A percentile compares a stretch with the other conserved stretches of the same genome.
These are phyloP conservation scores for Melipona bicolor DNA, from an alignment of 2,888 invertebrate species.

Conservation along the genomic window DNA sequence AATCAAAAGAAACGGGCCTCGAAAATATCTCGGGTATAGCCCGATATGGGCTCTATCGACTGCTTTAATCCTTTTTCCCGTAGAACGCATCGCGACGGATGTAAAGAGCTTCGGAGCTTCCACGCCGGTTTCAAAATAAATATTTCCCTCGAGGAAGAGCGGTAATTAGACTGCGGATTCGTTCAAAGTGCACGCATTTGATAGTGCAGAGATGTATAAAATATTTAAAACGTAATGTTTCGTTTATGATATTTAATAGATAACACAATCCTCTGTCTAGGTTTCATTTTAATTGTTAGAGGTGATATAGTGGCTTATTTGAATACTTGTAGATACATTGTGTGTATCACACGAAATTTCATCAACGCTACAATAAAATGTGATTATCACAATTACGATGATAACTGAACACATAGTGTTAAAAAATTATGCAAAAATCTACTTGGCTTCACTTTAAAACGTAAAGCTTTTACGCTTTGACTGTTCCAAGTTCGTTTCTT, in stretches of 20 bases:
- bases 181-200: too few species aligned
- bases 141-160: not conserved
- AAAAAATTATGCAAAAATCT: too few species aligned
- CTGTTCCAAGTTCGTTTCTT: too few species aligned
- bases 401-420: too few species aligned
- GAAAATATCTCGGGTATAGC: conserved; percentile 1
- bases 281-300: too few species aligned
- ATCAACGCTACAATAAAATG: not conserved
- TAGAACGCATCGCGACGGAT: not conserved
- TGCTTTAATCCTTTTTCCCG: not conserved
- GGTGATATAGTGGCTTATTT: not conserved
- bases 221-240: too few species aligned
- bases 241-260: too few species aligned
- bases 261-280: too few species aligned
- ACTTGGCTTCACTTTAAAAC: too few species aligned
- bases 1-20: conserved; percentile 21
- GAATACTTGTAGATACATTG: not conserved
- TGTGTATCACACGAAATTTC: not conserved
- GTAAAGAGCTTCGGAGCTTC: not conserved
- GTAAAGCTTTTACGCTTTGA: too few species aligned
- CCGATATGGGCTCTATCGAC: not conserved
- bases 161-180: too few species aligned
- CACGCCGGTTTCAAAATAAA: not conserved
- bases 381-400: not conserved
- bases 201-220: too few species aligned